phyloP scores from a whole-genome alignment of 2,888 invertebrate species.

The Entomobrya multifasciata region DNA sequence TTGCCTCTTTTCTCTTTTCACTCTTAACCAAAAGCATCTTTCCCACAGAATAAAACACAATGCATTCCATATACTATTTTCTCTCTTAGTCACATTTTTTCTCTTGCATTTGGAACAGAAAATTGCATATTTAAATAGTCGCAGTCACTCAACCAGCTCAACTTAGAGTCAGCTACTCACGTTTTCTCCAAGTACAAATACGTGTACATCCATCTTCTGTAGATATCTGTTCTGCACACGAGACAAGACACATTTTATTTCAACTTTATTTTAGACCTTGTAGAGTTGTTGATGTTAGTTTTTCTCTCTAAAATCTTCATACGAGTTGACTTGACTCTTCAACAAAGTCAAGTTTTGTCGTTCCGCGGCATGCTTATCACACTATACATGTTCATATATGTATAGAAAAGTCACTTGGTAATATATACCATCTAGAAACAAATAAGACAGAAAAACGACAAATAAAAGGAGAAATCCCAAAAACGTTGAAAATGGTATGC shows the following conservation, averaged over 20 bases:
- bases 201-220: neutral
- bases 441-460: neutral
- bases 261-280: neutral
- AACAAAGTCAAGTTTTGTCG: conserved; percentile 16
- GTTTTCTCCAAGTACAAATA: conserved; percentile 3
- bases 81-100: neutral
- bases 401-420: neutral
- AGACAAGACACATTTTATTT: neutral
- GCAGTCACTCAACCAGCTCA: neutral
- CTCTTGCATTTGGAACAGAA: neutral
- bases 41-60: neutral
- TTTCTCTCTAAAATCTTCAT: conserved; percentile 5
- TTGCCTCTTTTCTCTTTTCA: conserved; percentile 29
- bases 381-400: neutral
- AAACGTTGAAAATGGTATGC: neutral
- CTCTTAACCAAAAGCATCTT: neutral
- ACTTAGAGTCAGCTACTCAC: conserved; percentile 18
- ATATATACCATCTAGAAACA: neutral
- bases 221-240: neutral
- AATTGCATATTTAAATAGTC: conserved; percentile 17
- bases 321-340: conserved; percentile 23
- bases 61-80: neutral
- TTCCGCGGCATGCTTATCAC: neutral
- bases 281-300: conserved; percentile 9
- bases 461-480: neutral